Conservation (phyloP, 2,797 vertebrate species). For the Platalea minor region DNA sequence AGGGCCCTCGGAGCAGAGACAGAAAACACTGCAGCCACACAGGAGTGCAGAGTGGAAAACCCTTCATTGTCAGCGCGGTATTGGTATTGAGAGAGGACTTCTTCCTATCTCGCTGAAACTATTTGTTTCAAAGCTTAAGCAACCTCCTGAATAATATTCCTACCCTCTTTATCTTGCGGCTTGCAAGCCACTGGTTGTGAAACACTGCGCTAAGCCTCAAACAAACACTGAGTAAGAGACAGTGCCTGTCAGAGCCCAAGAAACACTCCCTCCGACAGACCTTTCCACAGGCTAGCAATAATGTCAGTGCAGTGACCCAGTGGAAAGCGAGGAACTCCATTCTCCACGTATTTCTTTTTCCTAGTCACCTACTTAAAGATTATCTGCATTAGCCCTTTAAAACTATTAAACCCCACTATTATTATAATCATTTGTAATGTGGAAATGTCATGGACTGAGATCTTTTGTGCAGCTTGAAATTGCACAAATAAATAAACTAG, state of each 20-base stretch:
- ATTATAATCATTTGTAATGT: background rate
- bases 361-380: background rate
- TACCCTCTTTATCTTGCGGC: background rate
- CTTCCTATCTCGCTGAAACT: background rate
- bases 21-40: background rate
- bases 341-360: background rate
- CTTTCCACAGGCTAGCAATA: background rate
- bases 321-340: background rate
- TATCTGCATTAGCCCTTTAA: background rate
- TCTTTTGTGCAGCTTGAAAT: background rate
- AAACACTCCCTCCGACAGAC: background rate
- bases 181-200: background rate
- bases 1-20: background rate
- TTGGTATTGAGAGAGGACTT: background rate
- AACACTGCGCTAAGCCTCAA: background rate
- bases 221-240: background rate
- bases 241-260: background rate
- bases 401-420: background rate
- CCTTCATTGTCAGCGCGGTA: background rate
- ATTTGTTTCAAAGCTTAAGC: conserved; percentile 5
- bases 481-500: background rate
- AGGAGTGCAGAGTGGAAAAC: background rate
- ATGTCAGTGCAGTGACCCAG: background rate
- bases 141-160: background rate
- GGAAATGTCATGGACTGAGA: background rate